Evolutionary conservation across 2,888 invertebrate genomes (phyloP), one percentile per base, ranked within the genome.

Genomic region (Catonia carolina): DNA sequence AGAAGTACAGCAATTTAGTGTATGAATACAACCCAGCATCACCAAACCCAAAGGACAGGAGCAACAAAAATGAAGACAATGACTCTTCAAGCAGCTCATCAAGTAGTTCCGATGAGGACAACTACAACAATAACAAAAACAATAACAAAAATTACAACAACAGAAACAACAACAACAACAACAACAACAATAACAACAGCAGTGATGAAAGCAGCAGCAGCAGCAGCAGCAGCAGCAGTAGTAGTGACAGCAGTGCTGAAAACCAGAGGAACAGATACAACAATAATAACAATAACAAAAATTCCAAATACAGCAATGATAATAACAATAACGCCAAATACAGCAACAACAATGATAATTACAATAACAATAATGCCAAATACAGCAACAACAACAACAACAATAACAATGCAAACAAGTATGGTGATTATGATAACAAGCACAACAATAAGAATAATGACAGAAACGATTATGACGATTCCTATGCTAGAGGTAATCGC

Each of bases 1-100:
- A 77, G 20, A 69, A 70, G 53, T 70, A 80, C 56, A 75, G 76
- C 45, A 78, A 75, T 61, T 73, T 84, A 10, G 73, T 82, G 45
- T 84, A 82, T 70, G 69, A 71, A 36, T 77, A 74, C 68, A 72
- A 68, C 14, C 70, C 73, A 27, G 73, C 70, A 51, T 66, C 69
- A 52, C 42, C 61, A 66, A 36, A 66, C 62, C 22, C 53, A 60
- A 18, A 53, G 42, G 17, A 33, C 35, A 33, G 35, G 36, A 18
- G 22, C 23, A 20, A 10, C 33, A n/a, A n/a, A n/a, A n/a, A n/a
- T n/a, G n/a, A n/a, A n/a, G n/a, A n/a, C n/a, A n/a, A n/a, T n/a
- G n/a, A n/a, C n/a, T 47, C 53, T 47, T 59, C 56, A 6, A 55
- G 60, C 1, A 62, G 60, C 7, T 60, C 60, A 7, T 65, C 65